These are phyloP conservation scores for Erythrocercus mccallii DNA, from an alignment of 2,113 vertebrate species.

Conservation along the genomic window DNA sequence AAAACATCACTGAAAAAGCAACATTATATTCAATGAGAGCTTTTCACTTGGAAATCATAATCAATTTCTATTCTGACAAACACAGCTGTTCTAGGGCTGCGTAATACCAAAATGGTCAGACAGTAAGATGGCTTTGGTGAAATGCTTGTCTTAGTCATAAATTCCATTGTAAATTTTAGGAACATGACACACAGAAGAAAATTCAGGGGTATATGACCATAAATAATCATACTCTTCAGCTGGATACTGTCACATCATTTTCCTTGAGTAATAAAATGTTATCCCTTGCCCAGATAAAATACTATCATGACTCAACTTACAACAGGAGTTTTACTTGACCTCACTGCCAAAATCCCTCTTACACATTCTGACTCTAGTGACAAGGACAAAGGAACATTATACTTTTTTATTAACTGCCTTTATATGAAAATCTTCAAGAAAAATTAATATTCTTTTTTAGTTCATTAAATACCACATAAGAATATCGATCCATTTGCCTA, in stretches of 20 bases:
- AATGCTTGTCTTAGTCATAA: slow-evolving; percentile 38
- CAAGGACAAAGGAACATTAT: slow-evolving; percentile 58
- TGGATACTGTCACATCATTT: slow-evolving; percentile 22
- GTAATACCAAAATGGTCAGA: slow-evolving; percentile 28
- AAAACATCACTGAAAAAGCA: slow-evolving; percentile 31
- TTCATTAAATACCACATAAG: background rate
- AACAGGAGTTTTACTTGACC: slow-evolving; percentile 27
- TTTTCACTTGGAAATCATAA: slow-evolving; percentile 33
- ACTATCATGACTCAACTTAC: background rate
- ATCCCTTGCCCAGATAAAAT: slow-evolving; percentile 42
- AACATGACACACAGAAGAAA: slow-evolving; percentile 38
- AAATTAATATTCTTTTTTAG: background rate
- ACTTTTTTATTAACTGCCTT: slow-evolving; percentile 57
- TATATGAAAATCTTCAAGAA: slow-evolving; percentile 58
- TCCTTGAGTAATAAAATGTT: slow-evolving; percentile 23
- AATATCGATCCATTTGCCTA: background rate
- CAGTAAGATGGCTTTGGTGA: background rate
- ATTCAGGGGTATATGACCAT: slow-evolving; percentile 40
- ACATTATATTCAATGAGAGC: background rate
- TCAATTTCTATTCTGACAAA: slow-evolving; percentile 32
- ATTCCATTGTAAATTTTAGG: background rate
- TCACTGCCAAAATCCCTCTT: background rate
- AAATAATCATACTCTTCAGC: slow-evolving; percentile 60
- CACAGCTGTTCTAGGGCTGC: background rate
- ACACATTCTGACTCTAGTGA: slow-evolving; percentile 23